Evolutionary conservation across 2,888 invertebrate species (phyloP), one percentile per base, ranked within the genome.

Genomic region (Romanomermis culicivorax): DNA sequence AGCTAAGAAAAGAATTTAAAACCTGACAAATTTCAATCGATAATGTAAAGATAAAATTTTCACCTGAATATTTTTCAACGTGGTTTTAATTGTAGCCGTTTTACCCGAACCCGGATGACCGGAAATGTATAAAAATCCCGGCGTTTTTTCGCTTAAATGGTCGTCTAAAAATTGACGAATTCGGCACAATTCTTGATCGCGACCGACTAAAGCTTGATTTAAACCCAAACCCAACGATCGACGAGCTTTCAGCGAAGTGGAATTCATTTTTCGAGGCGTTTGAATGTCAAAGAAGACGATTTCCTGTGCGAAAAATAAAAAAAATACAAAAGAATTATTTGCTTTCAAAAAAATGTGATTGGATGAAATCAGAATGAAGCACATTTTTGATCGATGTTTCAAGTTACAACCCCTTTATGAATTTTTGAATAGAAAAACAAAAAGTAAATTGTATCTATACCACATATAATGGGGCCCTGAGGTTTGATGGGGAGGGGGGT

Each of bases 91-190:
- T 57, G 83, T 81, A 0, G 88, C 89, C 0, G 91, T 91, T 74
- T 93, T 93, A 1, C 89, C 95, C 1, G 95, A 95, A 2, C 95
- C 97, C 0, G 95, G 95, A 26, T 88, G 86, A 1, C 95, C 95
- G 42, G 89, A 91, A 45, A 97, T 79, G 69, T 95, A 97, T 54
- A 95, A 67, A 23, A 87, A 85, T 1, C 81, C 83, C 0, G 88
- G 81, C 30, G 74, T 75, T 60, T 77, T 74, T 1, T 75, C 74
- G 2, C 77, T 68, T 55, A 87, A 68, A 68, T 83, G 80, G 11
- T 75, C 72, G 17, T 70, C 69, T 52, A 93, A 74, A 70, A 85
- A 86, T 2, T 72, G 70, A 26, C 77, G 73, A 23, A 95, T 72
- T 62, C 78, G 77, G 2, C 74, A 69, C 7, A 83, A 75, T 71